Evolutionary conservation across 2,888 invertebrate species (phyloP), one percentile per base, ranked within the genome.

Genomic region (Tortrix viridana): DNA sequence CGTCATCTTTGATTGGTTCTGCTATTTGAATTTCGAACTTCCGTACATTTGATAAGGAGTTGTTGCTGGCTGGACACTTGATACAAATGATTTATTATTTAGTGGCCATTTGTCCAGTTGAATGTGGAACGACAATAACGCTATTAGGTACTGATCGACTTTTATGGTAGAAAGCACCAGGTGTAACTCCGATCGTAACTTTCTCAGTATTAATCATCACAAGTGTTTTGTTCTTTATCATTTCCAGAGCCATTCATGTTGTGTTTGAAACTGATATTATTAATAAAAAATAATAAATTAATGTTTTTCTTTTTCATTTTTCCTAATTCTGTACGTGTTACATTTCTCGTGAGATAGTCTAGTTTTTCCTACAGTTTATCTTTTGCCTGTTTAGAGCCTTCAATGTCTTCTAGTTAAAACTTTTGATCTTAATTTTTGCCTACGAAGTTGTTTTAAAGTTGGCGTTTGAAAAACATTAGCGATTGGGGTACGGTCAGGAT

Each of bases 21-120:
- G 76, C 65, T 80, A 80, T 86, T 87, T 86, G 81, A 77, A 82
- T 85, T 85, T 80, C 69, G 73, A 81, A 88, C 89, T 91, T 90
- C 91, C 89, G 86, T 78, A 86, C 72, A 60, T 81, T 57, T 44
- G 88, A 89, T 89, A 90, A 88, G 87, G 79, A 84, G 81, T 81
- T 84, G 83, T 86, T 86, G 83, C 78, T 75, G 74, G 65, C 69
- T 63, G 62, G 56, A 62, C 56, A 62, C 38, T 62, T 20, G 44
- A 50, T 46, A 73, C 73, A 74, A 69, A 67, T 79, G 78, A 80
- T 82, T 82, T 83, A 82, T 84, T 76, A 70, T 72, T 67, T 61
- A 70, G 69, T 68, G 73, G 69, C 76, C 72, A 73, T 76, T 73
- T 62, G 52, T 52, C 41, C 61, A 50, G 43, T 47, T 46, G 56